A percentile compares a stretch with the other conserved stretches of the same genome.
Evolutionary conservation across 2,113 vertebrate species (phyloP).

Genomic region (human): DNA sequence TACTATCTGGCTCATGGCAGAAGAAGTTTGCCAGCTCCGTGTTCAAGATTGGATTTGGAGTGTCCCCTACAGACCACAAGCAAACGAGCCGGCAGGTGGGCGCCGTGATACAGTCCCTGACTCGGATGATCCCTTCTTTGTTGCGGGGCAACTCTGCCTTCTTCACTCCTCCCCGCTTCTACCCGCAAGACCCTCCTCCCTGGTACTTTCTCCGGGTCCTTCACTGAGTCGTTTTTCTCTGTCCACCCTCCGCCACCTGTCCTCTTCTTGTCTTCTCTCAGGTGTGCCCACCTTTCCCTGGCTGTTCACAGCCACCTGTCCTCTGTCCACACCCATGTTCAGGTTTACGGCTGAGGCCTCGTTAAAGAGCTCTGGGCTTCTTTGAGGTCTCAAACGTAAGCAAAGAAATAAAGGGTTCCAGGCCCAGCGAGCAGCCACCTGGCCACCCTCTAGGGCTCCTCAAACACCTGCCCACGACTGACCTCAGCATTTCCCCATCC

Average conservation of each 20-base stretch:
- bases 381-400: too few relatives aligned
- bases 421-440: not conserved
- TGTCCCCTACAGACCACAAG: not conserved
- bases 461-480: not conserved
- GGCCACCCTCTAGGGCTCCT: not conserved
- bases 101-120: not conserved
- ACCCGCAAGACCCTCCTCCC: not conserved
- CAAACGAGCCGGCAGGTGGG: not conserved
- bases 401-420: not conserved
- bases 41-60: not conserved
- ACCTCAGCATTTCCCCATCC: not conserved
- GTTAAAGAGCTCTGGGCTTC: too few relatives aligned
- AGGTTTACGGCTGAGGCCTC: not conserved
- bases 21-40: not conserved
- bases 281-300: not conserved
- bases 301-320: not conserved
- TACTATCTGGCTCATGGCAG: too few relatives aligned
- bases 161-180: not conserved
- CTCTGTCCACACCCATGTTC: not conserved
- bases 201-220: not conserved
- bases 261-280: too few relatives aligned
- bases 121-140: not conserved
- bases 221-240: not conserved
- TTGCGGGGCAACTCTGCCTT: not conserved
- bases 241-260: not conserved